Evolutionary conservation across 2,888 invertebrate species (phyloP), one percentile per base, ranked within the genome.

Genomic region (Conus canariensis): DNA sequence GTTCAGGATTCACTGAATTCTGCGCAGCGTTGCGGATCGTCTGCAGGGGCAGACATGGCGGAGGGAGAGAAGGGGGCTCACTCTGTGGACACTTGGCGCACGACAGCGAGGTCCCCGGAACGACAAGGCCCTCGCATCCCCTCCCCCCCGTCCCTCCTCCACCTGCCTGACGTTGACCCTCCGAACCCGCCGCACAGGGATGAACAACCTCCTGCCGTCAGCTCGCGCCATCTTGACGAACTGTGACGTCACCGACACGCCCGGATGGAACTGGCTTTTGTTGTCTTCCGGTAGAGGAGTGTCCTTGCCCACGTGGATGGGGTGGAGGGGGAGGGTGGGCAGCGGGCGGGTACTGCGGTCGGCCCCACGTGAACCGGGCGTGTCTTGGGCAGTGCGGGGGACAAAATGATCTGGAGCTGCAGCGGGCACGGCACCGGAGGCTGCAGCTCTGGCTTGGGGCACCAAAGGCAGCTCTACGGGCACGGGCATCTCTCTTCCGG

Each of bases 181-280:
- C 14, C 60, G 58, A 64, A 90, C 58, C 10, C 85, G 82, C 12
- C 90, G 87, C 80, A 91, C 25, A 5, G 91, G 91, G n/a, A 90
- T 45, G 64, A 91, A 91, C 77, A 85, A 25, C 10, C 45, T 64
- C 45, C 74, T 80, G 3, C 91, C 90, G 70, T 91, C 91, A 9
- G 88, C 88, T 70, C 83, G 56, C 8, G 25, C 45, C 9, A 91
- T 56, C 85, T 90, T 91, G 60, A 91, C 64, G 85, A 88, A 91
- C 60, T 91, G 88, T 30, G 89, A 88, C 64, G 90, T 91, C 56
- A 90, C 82, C 8, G 88, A 85, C 25, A 90, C 80, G 12, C 80
- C 80, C n/a, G 87, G 87, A 16, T 82, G 80, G 60, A 16, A 64
- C 12, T 64, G 60, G 60, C 16, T 10, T 10, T 64, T 10, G 60